Base-by-base conservation (phyloP, 1,140 invertebrate species). In the Drosophila ironensis region DNA sequence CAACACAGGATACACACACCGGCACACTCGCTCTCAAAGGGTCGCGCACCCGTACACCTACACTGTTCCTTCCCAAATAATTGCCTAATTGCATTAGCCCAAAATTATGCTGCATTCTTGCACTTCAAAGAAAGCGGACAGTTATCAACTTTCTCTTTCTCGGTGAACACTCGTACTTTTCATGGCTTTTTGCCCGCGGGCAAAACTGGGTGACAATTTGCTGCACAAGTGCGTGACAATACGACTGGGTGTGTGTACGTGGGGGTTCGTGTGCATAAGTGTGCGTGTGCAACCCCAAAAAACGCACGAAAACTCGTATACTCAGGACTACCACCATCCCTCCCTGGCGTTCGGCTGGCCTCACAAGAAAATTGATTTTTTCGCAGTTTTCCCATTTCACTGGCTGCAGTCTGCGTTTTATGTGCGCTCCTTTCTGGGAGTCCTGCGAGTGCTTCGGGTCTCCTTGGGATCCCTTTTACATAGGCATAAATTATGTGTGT, bases 341-440 rank as follows among this genome's bases (percentile, higher is more conserved):
- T 48, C 35, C 44, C 35, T 51, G 37, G 38, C 27, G 11, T 20
- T 8, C 16, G 16, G 12, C 54, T 66, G 64, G 69, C 73, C 68
- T 72, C 68, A 56, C 78, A 84, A 87, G 81, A 84, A 84, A 84
- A 84, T 84, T 84, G 78, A 86, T 84, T 84, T 84, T 84, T 84
- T 70, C 73, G 74, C 80, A 72, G 68, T 82, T 81, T 72, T 74
- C 52, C 60, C 60, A 41, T 56, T 52, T 53, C 22, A n/a, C 54
- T 38, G 45, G 56, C 66, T 84, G 78, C 78, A 81, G 77, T 84
- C 77, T 81, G 77, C 77, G 77, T 82, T 82, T 82, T 84, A 82
- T 82, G 77, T 84, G 76, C 70, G 70, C 45, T 54, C 41, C 30
- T 30, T 37, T 38, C 53, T 60, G 59, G 40, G 56, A 61, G 56